These are phyloP conservation scores for Hystrix brachyura DNA, from an alignment of 2,113 vertebrate genomes.

Conservation along the genomic window DNA sequence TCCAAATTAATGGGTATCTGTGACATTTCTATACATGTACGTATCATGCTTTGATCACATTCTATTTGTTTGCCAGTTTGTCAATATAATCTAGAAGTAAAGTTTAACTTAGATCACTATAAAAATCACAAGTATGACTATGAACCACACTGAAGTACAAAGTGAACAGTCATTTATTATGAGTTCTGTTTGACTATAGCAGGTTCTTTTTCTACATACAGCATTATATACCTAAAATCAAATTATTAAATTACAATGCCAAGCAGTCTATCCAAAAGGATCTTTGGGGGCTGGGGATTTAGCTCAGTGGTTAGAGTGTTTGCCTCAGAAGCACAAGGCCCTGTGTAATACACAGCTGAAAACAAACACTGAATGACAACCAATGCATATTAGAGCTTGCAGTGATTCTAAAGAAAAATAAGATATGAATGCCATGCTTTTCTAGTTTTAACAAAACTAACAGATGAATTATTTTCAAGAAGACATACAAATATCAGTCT, in stretches of 20 bases:
- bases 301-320: too few relatives aligned
- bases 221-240: background rate
- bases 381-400: background rate
- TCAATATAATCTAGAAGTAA: background rate
- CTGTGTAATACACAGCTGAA: background rate
- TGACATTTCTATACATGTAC: too few relatives aligned
- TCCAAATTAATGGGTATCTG: too few relatives aligned
- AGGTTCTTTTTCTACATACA: background rate
- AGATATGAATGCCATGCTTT: background rate
- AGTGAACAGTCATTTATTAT: background rate
- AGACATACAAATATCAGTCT: background rate
- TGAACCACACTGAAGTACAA: background rate
- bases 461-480: background rate
- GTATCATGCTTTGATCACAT: too few relatives aligned
- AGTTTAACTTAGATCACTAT: background rate
- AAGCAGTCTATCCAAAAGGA: background rate
- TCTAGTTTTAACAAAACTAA: constrained; percentile 23
- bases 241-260: background rate
- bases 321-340: too few relatives aligned
- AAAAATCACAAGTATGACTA: background rate
- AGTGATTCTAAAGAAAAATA: background rate
- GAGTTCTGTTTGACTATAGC: background rate
- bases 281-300: too few relatives aligned
- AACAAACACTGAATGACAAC: background rate
- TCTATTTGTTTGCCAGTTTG: background rate